Percentiles rank a stretch among this genome's conserved stretches.
Evolutionary conservation across 2,113 vertebrate species (phyloP).

Genomic region (Archocentrus centrarchus): DNA sequence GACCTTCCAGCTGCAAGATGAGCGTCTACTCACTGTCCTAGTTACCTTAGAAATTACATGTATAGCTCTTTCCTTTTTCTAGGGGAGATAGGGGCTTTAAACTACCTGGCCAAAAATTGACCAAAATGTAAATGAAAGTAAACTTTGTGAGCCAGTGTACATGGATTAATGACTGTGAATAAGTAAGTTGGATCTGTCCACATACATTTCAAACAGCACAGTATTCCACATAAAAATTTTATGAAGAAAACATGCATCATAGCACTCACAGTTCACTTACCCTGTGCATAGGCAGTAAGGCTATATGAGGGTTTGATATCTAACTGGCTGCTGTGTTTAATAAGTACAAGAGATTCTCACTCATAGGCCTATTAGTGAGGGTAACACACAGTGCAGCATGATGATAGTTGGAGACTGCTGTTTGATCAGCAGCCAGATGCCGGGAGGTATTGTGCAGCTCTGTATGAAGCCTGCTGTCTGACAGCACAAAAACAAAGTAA

Average conservation of each 20-base stretch:
- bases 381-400: neutral
- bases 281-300: neutral
- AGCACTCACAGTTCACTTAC: neutral
- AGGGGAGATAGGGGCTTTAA: neutral
- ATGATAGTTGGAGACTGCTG: conserved; percentile 42
- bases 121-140: too few relatives aligned
- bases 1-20: too few relatives aligned
- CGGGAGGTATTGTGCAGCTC: conserved; percentile 49
- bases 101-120: too few relatives aligned
- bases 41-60: neutral
- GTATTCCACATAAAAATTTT: too few relatives aligned
- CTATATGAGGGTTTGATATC: neutral
- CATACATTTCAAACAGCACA: too few relatives aligned
- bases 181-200: too few relatives aligned
- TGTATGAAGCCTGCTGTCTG: conserved; percentile 39
- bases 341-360: conserved; percentile 12
- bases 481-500: conserved; percentile 46
- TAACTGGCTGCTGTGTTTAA: conserved; percentile 22
- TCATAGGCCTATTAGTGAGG: conserved; percentile 34
- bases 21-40: too few relatives aligned
- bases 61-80: neutral
- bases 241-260: neutral
- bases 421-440: conserved; percentile 61
- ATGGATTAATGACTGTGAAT: too few relatives aligned
- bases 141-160: too few relatives aligned